Percentiles rank a stretch among this genome's conserved stretches.
Conservation (phyloP, 2,797 vertebrate genomes). For the Karalla daura region DNA sequence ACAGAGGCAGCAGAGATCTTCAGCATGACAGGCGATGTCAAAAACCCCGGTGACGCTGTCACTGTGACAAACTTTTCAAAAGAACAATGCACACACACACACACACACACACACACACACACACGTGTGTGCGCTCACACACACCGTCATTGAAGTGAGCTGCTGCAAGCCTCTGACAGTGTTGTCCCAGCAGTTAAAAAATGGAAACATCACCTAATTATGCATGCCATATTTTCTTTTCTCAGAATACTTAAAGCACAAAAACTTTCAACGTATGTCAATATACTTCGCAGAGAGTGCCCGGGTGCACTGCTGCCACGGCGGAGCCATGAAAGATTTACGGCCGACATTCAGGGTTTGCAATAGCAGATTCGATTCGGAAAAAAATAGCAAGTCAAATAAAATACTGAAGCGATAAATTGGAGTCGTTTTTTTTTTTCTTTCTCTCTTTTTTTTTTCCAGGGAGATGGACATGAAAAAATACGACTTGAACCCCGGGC, state of each 20-base stretch:
- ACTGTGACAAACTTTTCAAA: conserved; percentile 88
- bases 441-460: too few relatives aligned
- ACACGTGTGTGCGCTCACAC: conserved; percentile 67
- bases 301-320: conserved; percentile 5
- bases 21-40: conserved; percentile 86
- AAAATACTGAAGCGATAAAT: too few relatives aligned
- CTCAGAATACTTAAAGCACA: conserved; percentile 67
- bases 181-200: conserved; percentile 80
- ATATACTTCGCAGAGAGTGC: conserved; percentile 54
- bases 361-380: conserved; percentile 7
- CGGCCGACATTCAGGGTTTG: not conserved
- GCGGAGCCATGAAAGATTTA: conserved; percentile 33
- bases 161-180: conserved; percentile 77
- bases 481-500: not conserved
- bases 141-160: conserved; percentile 78
- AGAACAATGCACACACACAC: conserved; percentile 77
- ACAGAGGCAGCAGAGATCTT: conserved; percentile 85
- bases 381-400: not conserved
- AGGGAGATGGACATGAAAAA: not conserved
- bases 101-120: too few relatives aligned
- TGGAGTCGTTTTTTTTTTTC: too few relatives aligned
- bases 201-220: conserved; percentile 81
- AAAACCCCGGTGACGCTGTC: conserved; percentile 85
- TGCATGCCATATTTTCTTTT: conserved; percentile 59
- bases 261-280: conserved; percentile 82